These are phyloP conservation scores for Brachycybe producta DNA, from an alignment of 2,888 invertebrate species.

Conservation along the genomic window DNA sequence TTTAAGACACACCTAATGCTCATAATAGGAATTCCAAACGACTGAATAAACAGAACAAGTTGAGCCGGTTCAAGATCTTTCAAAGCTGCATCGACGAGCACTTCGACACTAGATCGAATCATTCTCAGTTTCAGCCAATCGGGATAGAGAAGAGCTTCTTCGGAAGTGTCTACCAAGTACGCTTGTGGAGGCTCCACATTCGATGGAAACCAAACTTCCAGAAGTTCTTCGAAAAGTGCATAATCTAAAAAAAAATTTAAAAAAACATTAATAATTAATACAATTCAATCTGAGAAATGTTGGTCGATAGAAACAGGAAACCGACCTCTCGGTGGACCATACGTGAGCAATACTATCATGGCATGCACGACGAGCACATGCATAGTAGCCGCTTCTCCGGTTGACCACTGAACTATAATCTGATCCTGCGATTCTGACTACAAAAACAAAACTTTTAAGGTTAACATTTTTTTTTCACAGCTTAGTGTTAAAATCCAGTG, in stretches of 20 bases:
- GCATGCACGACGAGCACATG: slow-evolving; percentile 71
- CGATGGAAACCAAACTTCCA: slow-evolving; percentile 76
- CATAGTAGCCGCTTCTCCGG: slow-evolving; percentile 58
- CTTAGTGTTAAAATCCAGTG: no score
- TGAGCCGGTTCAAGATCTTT: slow-evolving; percentile 75
- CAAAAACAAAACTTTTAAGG: slow-evolving; percentile 33
- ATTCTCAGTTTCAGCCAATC: slow-evolving; percentile 86
- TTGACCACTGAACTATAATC: slow-evolving; percentile 61
- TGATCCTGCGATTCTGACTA: slow-evolving; percentile 61
- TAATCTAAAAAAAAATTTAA: slow-evolving; percentile 11
- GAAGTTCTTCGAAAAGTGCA: slow-evolving; percentile 42
- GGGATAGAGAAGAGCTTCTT: slow-evolving; percentile 69
- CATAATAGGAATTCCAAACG: slow-evolving; percentile 82
- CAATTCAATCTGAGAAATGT: no score
- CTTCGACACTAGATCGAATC: slow-evolving; percentile 62
- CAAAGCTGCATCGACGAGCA: slow-evolving; percentile 73
- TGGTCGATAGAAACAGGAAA: neutral
- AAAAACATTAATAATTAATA: neutral
- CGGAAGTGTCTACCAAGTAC: slow-evolving; percentile 61
- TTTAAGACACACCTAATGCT: slow-evolving; percentile 32
- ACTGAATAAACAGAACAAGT: slow-evolving; percentile 83
- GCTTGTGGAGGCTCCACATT: slow-evolving; percentile 60
- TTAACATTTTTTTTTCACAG: neutral
- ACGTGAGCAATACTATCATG: slow-evolving; percentile 65
- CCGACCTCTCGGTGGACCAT: slow-evolving; percentile 32